Conservation (phyloP, 2,888 invertebrate species). For the Shargacucullia verbasci region DNA sequence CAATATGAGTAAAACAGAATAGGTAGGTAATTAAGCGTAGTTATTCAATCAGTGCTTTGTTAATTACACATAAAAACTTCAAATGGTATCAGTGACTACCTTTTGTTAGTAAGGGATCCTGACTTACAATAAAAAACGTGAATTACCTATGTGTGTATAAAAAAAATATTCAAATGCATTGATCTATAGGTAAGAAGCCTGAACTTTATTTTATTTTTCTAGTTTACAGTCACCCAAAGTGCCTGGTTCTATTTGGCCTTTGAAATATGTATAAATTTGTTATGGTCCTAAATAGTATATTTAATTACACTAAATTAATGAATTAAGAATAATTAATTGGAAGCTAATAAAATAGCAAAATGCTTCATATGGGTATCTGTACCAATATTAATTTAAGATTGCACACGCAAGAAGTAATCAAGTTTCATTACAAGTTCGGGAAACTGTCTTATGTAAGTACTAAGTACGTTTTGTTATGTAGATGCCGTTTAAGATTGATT, state of each 20-base stretch:
- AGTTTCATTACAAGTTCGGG: slow-evolving; percentile 44
- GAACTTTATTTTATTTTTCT: no score
- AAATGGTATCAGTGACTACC: slow-evolving; percentile 4
- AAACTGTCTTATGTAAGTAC: slow-evolving; percentile 43
- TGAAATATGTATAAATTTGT: no score
- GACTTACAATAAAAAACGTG: no score
- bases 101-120: slow-evolving; percentile 12
- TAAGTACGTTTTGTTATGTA: slow-evolving; percentile 39
- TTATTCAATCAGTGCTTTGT: slow-evolving; percentile 14
- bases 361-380: no score
- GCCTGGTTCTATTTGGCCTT: no score
- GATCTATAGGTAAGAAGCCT: no score
- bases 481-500: slow-evolving; percentile 16
- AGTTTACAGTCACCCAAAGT: no score
- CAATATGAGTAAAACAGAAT: neutral
- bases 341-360: slow-evolving; percentile 16
- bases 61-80: slow-evolving; percentile 1
- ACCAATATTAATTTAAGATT: slow-evolving; percentile 11
- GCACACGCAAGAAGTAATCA: slow-evolving; percentile 30
- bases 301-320: neutral
- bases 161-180: no score
- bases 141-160: no score
- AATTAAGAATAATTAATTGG: no score
- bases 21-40: neutral
- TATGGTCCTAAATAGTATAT: no score